Evolutionary conservation across 2,113 vertebrate species (phyloP), one percentile per base, ranked within the genome.

Genomic region (Sclerurus mexicanus): DNA sequence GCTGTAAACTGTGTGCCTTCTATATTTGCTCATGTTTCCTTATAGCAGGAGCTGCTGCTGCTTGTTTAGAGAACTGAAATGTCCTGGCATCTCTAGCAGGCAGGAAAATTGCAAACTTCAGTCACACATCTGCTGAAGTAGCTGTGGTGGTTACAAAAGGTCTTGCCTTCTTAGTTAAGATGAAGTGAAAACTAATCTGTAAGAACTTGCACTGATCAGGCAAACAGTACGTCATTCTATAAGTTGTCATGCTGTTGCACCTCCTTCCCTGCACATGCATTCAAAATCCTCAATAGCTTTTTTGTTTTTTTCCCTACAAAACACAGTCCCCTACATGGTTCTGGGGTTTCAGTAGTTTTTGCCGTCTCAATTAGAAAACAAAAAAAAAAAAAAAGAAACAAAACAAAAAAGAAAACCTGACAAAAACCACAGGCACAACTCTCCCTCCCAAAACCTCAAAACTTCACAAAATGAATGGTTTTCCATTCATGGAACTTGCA

Each of bases 401-500:
- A 22, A 3, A 3, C 2, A 10, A 16, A 55, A 25, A 50, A 62
- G 1, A 22, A 49, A 39, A 7, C 12, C 1, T 1, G 23, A 59
- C 27, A 14, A 31, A 20, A 33, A 33, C 16, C n/a, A 24, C 18
- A 74, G 58, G n/a, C 46, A 59, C n/a, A 42, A 18, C 39, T 63
- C 23, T 85, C 39, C 72, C 30, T 89, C 68, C 68, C 46, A 35
- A 81, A 81, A 24, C 77, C 69, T 85, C 85, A 80, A 58, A 52
- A 80, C n/a, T 76, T 68, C 67, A 49, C 28, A 10, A 69, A 83
- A 88, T 0, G 9, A 92, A 47, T 85, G 58, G 23, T 95, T 95
- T 96, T 86, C 90, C 79, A 75, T 80, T 94, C 68, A 63, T 80
- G 68, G 85, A 87, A 83, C 55, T 78, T 90, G 23, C 33, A 80